Percentiles rank a stretch among this genome's conserved stretches.
Evolutionary conservation across 2,797 vertebrate genomes (phyloP).

Genomic region (Melanogrammus aeglefinus): DNA sequence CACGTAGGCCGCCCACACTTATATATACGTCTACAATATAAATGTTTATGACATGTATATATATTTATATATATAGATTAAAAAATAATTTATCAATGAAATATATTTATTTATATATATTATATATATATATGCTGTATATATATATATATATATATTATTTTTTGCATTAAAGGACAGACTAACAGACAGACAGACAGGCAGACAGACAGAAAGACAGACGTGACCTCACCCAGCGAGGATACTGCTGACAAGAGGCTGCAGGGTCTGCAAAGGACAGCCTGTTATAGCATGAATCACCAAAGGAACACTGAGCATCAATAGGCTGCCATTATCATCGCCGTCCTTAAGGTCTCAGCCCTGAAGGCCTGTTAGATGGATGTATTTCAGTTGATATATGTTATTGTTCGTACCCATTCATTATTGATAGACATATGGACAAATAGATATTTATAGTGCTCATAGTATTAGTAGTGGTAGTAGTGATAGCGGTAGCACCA

Average conservation of each 20-base stretch:
- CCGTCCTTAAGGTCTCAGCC: background rate
- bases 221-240: background rate
- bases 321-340: background rate
- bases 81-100: no score
- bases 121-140: constrained; percentile 6
- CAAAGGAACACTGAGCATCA: background rate
- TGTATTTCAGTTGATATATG: background rate
- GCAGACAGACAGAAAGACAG: constrained; percentile 20
- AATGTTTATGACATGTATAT: constrained; percentile 12
- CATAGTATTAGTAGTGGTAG: no score
- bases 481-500: no score
- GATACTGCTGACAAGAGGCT: background rate
- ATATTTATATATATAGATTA: background rate
- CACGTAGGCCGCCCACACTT: background rate
- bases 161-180: constrained; percentile 13
- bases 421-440: background rate
- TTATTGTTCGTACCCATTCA: background rate
- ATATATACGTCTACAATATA: constrained; percentile 12
- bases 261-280: constrained; percentile 1
- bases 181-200: background rate
- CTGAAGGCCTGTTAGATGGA: background rate
- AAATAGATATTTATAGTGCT: background rate
- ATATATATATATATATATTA: background rate
- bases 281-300: background rate
- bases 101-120: constrained; percentile 4